Conservation (phyloP, 2,888 invertebrate species). For the Spodoptera exigua region DNA sequence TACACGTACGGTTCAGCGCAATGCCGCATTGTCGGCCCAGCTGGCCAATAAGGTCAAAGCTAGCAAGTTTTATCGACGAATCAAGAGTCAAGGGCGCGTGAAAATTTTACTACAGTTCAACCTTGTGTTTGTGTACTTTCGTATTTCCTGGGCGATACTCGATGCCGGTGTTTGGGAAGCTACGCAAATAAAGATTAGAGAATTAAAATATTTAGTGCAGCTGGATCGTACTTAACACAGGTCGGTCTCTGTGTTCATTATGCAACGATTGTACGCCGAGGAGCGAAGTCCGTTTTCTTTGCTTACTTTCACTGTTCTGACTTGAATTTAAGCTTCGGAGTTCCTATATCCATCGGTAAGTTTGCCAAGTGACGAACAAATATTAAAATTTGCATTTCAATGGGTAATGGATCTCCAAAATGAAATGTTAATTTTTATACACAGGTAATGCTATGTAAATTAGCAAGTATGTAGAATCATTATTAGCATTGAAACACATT, state of each 20-base stretch:
- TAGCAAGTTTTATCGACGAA: constrained; percentile 56
- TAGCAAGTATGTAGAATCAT: no score
- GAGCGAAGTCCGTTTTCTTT: constrained; percentile 32
- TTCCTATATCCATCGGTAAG: no score
- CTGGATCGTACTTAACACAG: constrained; percentile 9
- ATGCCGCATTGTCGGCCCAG: constrained; percentile 54
- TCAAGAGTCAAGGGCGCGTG: constrained; percentile 57
- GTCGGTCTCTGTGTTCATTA: constrained; percentile 30
- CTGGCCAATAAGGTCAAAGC: constrained; percentile 54
- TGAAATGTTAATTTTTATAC: no score
- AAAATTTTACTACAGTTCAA: constrained; percentile 46
- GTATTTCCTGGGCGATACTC: constrained; percentile 18
- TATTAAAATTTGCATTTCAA: no score
- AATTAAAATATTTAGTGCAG: constrained; percentile 34
- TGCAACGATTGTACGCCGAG: constrained; percentile 20
- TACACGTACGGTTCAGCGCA: constrained; percentile 55
- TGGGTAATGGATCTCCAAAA: no score
- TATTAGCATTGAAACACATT: no score
- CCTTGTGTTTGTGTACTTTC: constrained; percentile 27
- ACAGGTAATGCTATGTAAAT: no score
- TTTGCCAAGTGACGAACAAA: no score
- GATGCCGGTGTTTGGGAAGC: constrained; percentile 14
- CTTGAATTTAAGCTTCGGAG: constrained; percentile 19
- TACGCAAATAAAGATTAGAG: constrained; percentile 19
- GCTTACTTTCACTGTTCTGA: constrained; percentile 40